These are phyloP conservation scores for Scytalopus superciliaris DNA, from an alignment of 2,113 vertebrate species.

Conservation along the genomic window DNA sequence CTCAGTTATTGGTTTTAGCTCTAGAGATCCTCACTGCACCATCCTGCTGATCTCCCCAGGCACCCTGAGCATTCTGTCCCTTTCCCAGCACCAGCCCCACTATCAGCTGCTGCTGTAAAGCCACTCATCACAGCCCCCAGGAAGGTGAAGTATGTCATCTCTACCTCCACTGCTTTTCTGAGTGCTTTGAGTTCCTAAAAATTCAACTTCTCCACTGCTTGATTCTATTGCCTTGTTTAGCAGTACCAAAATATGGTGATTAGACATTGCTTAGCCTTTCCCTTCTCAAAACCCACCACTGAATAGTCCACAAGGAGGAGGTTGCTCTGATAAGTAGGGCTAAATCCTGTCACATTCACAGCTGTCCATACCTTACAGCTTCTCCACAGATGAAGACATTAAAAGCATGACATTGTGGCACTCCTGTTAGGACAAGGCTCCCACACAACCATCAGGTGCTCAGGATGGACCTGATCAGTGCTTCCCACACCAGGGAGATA, in stretches of 20 bases:
- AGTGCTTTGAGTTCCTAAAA: not conserved
- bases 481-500: not conserved
- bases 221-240: not conserved
- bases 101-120: not conserved
- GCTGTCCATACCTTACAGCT: not conserved
- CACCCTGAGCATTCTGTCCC: not conserved
- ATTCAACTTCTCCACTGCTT: not conserved
- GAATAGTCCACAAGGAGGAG: no score
- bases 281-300: not conserved
- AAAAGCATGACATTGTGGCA: not conserved
- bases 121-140: not conserved
- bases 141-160: not conserved
- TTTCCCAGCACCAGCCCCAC: not conserved
- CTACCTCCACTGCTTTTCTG: not conserved
- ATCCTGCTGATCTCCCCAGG: not conserved
- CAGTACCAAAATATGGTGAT: not conserved
- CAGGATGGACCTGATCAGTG: not conserved
- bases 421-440: not conserved
- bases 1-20: not conserved
- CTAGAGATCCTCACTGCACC: not conserved
- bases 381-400: rapidly evolving
- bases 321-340: not conserved
- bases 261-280: not conserved
- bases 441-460: not conserved
- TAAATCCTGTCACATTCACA: not conserved